Percentiles rank a stretch among this genome's conserved stretches.
Evolutionary conservation across 92 coral and sea anemone species (phyloP).

Genomic region (Actinostola sp.): DNA sequence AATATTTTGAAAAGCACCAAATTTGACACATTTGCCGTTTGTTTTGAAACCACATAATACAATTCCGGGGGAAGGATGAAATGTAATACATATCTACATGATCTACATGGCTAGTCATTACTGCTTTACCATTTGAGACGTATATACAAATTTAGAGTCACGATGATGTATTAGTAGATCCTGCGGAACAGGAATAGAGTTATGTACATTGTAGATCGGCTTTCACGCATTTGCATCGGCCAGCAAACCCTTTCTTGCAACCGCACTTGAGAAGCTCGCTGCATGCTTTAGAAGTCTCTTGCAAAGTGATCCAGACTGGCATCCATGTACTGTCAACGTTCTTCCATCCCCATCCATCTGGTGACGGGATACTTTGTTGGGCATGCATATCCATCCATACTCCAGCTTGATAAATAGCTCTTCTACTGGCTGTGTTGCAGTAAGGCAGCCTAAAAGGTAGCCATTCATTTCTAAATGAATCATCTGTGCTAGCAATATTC

Average conservation of each 20-base stretch:
- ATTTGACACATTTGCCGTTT: too few relatives aligned
- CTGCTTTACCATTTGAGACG: too few relatives aligned
- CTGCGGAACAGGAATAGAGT: not conserved
- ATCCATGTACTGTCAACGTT: not conserved
- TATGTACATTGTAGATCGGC: not conserved
- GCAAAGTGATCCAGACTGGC: not conserved
- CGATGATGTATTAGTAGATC: not conserved
- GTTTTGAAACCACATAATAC: too few relatives aligned
- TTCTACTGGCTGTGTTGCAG: too few relatives aligned
- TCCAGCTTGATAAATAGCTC: not conserved
- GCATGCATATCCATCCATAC: not conserved
- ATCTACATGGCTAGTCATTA: too few relatives aligned
- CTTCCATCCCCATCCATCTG: not conserved
- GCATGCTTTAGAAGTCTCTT: not conserved
- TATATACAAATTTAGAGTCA: too few relatives aligned
- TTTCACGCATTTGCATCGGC: not conserved
- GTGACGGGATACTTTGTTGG: not conserved
- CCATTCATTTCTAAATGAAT: too few relatives aligned
- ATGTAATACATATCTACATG: too few relatives aligned
- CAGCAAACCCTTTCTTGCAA: not conserved
- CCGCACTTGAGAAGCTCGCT: not conserved
- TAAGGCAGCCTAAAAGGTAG: not conserved
- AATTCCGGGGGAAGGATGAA: too few relatives aligned
- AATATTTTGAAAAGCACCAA: too few relatives aligned
- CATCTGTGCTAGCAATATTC: not conserved